Base-by-base conservation (phyloP, 2,888 invertebrate genomes). In the Cephus runcator region DNA sequence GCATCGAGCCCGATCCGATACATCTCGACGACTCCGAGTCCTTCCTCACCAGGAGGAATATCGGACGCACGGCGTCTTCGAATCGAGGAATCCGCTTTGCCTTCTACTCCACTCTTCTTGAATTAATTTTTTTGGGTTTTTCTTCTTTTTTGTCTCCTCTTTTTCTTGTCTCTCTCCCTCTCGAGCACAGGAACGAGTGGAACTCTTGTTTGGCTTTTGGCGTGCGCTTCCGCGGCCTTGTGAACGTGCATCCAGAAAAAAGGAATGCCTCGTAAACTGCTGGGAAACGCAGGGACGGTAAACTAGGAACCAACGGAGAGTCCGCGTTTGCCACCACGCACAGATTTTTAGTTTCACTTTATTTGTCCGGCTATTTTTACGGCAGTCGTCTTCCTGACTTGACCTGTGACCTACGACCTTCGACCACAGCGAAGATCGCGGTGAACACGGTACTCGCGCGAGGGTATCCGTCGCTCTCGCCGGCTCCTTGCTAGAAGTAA, bases 401-500 rank as follows among this genome's bases (percentile, higher is more conserved):
- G 56, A 56, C 23, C 56, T 56, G 9, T 23, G 56, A 56, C 9
- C 56, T 56, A 56, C 23, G 23, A 9, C 9, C 23, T 15, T 40
- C 40, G 40, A 40, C 23, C 2, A 23, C 23, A 9, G 56, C 2
- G 56, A 56, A 56, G 56, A 23, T 56, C 15, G 56, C 23, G 56
- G 9, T 23, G 56, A 56, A 56, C 23, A 9, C 56, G 56, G 56
- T 56, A 15, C 56, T 56, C 56, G 23, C 56, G 56, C 9, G 23
- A 56, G 56, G 23, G 6, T 56, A 9, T 56, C 56, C 56, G 23
- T 23, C 23, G 23, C 56, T 23, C 56, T 56, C 56, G 23, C 9
- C 56, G 56, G 23, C 56, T 56, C 3, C 71, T 4, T 69, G 12
- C 74, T 81, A 89, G 80, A 89, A 88, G 80, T 86, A 88, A 81